A percentile compares a stretch with the other conserved stretches of the same genome.
These are phyloP conservation scores for Drosophila suzukii DNA, from an alignment of 1,140 invertebrate species.

Conservation along the genomic window DNA sequence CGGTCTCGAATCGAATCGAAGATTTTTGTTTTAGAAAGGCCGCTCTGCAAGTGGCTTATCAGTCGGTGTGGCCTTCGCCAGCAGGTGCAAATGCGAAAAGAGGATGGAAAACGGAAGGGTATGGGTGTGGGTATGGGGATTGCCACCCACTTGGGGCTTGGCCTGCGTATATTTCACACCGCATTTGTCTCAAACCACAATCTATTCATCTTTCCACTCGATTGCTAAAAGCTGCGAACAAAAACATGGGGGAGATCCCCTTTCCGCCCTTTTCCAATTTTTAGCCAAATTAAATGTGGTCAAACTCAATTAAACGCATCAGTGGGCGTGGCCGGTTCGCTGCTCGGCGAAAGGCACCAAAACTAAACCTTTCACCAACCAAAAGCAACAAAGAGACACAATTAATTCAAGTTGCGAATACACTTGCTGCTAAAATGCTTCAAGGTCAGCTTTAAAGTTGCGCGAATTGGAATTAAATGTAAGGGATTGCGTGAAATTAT, in stretches of 20 bases:
- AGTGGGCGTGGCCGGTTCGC: constrained; percentile 54
- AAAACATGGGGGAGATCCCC: constrained; percentile 11
- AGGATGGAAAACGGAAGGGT: not conserved
- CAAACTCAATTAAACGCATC: constrained; percentile 74
- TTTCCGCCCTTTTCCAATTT: constrained; percentile 10
- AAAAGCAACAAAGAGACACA: constrained; percentile 6
- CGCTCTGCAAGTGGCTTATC: constrained; percentile 36
- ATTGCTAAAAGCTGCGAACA: not conserved
- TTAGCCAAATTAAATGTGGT: constrained; percentile 26
- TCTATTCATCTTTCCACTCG: constrained; percentile 14
- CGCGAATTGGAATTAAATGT: not conserved
- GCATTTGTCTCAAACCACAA: constrained; percentile 16
- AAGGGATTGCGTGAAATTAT: not conserved
- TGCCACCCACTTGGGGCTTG: constrained; percentile 25
- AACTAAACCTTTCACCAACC: constrained; percentile 58
- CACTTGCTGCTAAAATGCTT: constrained; percentile 12
- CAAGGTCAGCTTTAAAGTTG: constrained; percentile 10
- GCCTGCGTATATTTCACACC: constrained; percentile 30
- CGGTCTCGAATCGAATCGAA: not conserved
- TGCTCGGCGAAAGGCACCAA: constrained; percentile 56
- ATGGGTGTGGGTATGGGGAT: no score
- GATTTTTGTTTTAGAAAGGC: constrained; percentile 68
- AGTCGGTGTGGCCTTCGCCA: constrained; percentile 35
- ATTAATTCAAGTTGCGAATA: constrained; percentile 18
- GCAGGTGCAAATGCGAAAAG: constrained; percentile 23